Conservation (phyloP, 2,888 invertebrate genomes). For the Oxycera nigricornis region DNA sequence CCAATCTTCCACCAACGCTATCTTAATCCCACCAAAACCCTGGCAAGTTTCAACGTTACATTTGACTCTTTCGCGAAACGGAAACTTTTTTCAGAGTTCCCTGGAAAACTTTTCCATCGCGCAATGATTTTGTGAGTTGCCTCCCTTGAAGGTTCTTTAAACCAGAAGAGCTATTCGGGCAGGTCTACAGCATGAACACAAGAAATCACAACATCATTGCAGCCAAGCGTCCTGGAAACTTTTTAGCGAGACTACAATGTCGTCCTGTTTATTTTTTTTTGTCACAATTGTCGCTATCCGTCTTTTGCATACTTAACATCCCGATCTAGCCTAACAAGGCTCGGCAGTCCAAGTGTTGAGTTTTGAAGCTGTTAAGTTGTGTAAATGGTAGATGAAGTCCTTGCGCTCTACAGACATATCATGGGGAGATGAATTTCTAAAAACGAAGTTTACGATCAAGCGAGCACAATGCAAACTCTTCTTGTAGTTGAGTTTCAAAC, state of each 20-base stretch:
- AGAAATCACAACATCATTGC: conserved; percentile 8
- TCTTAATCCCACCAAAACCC: not conserved
- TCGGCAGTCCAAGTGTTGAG: not conserved
- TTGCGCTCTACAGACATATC: not conserved
- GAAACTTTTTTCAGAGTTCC: not conserved
- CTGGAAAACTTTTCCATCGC: not conserved
- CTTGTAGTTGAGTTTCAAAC: too few species aligned
- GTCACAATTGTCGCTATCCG: not conserved
- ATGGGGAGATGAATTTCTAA: too few species aligned
- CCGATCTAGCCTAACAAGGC: not conserved
- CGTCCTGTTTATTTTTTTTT: not conserved
- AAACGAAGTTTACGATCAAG: not conserved
- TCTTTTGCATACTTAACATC: not conserved
- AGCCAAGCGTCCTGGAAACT: not conserved
- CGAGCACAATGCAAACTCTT: too few species aligned
- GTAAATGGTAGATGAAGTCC: conserved; percentile 5
- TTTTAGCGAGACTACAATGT: not conserved
- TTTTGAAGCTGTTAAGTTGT: conserved; percentile 15
- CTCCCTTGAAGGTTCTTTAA: too few species aligned
- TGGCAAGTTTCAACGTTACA: not conserved
- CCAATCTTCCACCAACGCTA: not conserved
- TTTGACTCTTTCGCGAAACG: not conserved
- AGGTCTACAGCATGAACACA: too few species aligned
- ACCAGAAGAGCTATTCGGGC: too few species aligned
- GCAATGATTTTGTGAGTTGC: conserved; percentile 1